Base-by-base conservation (phyloP, 2,797 vertebrate species). In the Thunnus albacares region DNA sequence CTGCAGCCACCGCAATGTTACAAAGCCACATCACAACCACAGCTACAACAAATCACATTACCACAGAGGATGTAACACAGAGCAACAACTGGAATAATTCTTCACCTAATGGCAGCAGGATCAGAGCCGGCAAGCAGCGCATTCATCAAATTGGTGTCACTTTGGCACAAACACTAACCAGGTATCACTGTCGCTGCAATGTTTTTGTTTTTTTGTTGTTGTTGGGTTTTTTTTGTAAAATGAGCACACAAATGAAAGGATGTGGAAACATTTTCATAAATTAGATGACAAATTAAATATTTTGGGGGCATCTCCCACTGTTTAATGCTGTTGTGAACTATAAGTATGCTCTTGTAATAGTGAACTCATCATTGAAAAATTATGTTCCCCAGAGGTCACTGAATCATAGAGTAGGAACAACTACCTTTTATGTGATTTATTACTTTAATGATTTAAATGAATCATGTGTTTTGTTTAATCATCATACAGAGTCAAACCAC, bases 121-220 rank as follows among this genome's bases (percentile, higher is more conserved):
- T 0, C 22, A 18, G 6, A 12, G 0, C 35, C 18, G 22, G 1
- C 17, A 18, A 6, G 0, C 6, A 0, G 2, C 81, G 53, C 2
- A 1, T 2, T 0, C 69, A 52, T 14, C 11, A 75, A 15, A 12
- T 57, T 11, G 15, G 4, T 0, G 0, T 0, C 20, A 35, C 0
- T 47, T 12, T 14, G 17, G 4, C 43, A 45, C 3, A 2, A 45
- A 59, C 41, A 69, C 33, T 51, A 85, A 70, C 1, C 76, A 88
- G 90, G 85, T 90, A 90, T 28, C 3, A 71, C 2, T 67, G 3
- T 28, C 2, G 63, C 2, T 67, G 3, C 15, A 57, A 20, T 14
- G 49, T 20, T 33, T 33, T 33, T 33, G 30, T 33, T 33, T 33
- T 33, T 45, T 45, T 45, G n/a, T n/a, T n/a, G n/a, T n/a, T n/a